Percentiles rank a stretch among this genome's conserved stretches.
phyloP scores from a whole-genome alignment of 2,888 invertebrate genomes.

The Pocota personata region DNA sequence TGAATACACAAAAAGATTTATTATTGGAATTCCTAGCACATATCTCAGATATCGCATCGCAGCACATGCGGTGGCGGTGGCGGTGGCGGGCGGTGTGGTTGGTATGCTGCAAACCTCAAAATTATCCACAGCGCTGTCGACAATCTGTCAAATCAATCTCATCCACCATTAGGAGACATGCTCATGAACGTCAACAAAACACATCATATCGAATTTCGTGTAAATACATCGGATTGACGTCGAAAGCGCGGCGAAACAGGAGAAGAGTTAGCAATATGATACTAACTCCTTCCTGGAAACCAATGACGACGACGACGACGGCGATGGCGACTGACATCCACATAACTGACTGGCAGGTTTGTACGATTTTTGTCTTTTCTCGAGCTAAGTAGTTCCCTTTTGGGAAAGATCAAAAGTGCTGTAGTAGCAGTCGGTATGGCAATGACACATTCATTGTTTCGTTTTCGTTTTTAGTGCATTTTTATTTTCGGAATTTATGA shows the following conservation, averaged over 20 bases:
- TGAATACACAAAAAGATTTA: conserved; percentile 61
- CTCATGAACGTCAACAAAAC: conserved; percentile 65
- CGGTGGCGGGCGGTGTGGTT: no score
- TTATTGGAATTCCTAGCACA: conserved; percentile 65
- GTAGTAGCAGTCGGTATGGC: background rate
- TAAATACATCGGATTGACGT: conserved; percentile 45
- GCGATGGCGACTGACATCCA: background rate
- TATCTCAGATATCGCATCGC: conserved; percentile 29
- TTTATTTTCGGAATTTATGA: no score
- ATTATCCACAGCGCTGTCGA: conserved; percentile 52
- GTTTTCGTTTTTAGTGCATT: no score
- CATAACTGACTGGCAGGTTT: conserved; percentile 31
- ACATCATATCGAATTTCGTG: conserved; percentile 58
- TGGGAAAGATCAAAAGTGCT: conserved; percentile 23
- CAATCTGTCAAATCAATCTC: conserved; percentile 73
- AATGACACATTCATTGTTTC: no score
- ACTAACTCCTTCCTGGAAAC: conserved; percentile 15
- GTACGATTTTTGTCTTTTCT: conserved; percentile 30
- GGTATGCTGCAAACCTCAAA: conserved; percentile 40
- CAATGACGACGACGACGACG: background rate
- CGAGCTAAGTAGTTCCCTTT: background rate
- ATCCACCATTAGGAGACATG: conserved; percentile 54
- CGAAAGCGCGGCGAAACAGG: background rate
- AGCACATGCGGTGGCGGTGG: conserved; percentile 50
- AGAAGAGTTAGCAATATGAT: conserved; percentile 29